A percentile compares a stretch with the other conserved stretches of the same genome.
Conservation (phyloP, 2,113 vertebrate species). For the Planiliza haematocheilus region DNA sequence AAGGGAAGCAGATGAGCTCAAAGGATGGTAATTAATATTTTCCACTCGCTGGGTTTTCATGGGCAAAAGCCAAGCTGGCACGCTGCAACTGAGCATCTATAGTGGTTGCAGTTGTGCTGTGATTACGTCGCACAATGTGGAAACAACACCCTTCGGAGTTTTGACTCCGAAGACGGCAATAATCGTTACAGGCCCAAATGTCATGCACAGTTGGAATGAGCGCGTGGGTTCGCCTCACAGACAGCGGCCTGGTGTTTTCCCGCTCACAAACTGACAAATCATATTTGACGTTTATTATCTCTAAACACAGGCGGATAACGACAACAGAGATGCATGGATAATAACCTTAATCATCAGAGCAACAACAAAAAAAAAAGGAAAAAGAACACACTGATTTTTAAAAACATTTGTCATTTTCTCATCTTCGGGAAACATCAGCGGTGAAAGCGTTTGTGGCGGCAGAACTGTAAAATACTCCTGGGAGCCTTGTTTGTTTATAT, state of each 20-base stretch:
- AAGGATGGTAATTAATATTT: conserved; percentile 67
- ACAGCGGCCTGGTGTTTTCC: conserved; percentile 26
- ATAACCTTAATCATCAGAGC: conserved; percentile 46
- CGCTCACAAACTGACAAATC: conserved; percentile 45
- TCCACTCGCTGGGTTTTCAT: conserved; percentile 54
- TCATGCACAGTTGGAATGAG: conserved; percentile 54
- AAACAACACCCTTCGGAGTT: conserved; percentile 55
- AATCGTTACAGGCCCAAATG: conserved; percentile 65
- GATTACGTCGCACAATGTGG: conserved; percentile 51
- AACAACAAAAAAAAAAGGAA: conserved; percentile 8
- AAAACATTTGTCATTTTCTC: conserved; percentile 35
- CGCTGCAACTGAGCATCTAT: conserved; percentile 24
- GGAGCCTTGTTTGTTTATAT: conserved; percentile 40
- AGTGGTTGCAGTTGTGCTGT: conserved; percentile 32
- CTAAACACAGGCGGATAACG: conserved; percentile 26
- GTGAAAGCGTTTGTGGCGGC: not conserved
- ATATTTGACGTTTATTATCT: conserved; percentile 60
- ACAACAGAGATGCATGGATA: conserved; percentile 43
- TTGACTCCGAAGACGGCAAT: conserved; percentile 57
- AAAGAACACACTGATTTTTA: conserved; percentile 38
- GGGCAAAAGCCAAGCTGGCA: conserved; percentile 58
- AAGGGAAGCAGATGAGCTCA: conserved; percentile 63
- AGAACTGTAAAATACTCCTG: conserved; percentile 12
- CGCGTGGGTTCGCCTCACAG: conserved; percentile 22
- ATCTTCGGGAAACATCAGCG: conserved; percentile 9